These are phyloP conservation scores for Beris chalybata DNA, from an alignment of 2,888 invertebrate genomes.

Conservation along the genomic window DNA sequence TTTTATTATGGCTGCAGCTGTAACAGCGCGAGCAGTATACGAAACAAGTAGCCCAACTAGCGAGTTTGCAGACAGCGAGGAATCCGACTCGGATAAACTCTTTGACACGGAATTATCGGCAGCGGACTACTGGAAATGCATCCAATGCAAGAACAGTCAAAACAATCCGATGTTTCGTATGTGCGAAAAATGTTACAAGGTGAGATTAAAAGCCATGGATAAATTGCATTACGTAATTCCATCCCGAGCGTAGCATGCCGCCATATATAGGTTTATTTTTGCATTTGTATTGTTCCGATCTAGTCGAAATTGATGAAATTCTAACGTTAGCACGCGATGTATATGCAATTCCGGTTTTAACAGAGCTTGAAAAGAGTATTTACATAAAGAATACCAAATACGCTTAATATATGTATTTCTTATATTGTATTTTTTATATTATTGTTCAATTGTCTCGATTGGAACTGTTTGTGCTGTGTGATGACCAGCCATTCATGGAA, in stretches of 20 bases:
- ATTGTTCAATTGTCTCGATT: slow-evolving; percentile 22
- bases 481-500: slow-evolving; percentile 28
- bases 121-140: slow-evolving; percentile 67
- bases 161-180: slow-evolving; percentile 68
- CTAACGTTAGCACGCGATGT: slow-evolving; percentile 18
- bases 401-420: slow-evolving; percentile 2
- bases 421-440: slow-evolving; percentile 4
- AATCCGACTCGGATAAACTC: slow-evolving; percentile 43
- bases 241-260: no score
- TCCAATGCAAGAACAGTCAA: slow-evolving; percentile 64
- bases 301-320: no score
- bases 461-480: slow-evolving; percentile 11
- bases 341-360: no score
- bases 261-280: no score
- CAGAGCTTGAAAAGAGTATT: neutral
- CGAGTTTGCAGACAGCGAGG: slow-evolving; percentile 45
- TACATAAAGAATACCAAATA: slow-evolving; percentile 12
- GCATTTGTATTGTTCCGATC: no score
- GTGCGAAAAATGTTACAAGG: slow-evolving; percentile 74
- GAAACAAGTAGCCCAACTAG: slow-evolving; percentile 39
- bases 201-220: slow-evolving; percentile 44
- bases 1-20: slow-evolving; percentile 39
- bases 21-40: slow-evolving; percentile 23
- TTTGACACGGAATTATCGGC: slow-evolving; percentile 60
- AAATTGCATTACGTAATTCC: slow-evolving; percentile 19